A percentile compares a stretch with the other conserved stretches of the same genome.
phyloP scores from a whole-genome alignment of 2,797 vertebrate species.

The Urosaurus nigricauda region DNA sequence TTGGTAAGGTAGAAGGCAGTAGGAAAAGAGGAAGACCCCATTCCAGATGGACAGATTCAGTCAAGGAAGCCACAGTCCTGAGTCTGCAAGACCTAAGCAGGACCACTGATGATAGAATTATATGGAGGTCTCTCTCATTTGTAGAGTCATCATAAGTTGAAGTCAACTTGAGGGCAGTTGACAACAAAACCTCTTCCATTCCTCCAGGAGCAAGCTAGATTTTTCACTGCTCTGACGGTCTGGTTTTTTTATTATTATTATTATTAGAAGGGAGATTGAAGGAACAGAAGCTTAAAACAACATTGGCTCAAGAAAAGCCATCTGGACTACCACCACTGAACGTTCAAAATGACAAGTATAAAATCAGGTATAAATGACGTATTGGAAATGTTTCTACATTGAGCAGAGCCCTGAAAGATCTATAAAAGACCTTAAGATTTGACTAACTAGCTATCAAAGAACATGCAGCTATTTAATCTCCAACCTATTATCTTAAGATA shows the following conservation, averaged over 20 bases:
- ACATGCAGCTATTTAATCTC: too few relatives aligned
- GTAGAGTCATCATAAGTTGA: too few relatives aligned
- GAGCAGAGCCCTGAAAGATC: constrained; percentile 36
- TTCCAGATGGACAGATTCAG: too few relatives aligned
- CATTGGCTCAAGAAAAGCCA: constrained; percentile 59
- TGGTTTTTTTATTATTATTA: not conserved
- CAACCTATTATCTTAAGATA: not conserved
- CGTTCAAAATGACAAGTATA: constrained; percentile 47
- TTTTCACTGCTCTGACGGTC: constrained; percentile 38
- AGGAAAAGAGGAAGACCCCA: too few relatives aligned
- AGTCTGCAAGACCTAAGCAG: too few relatives aligned
- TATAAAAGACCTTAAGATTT: too few relatives aligned
- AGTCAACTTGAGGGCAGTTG: too few relatives aligned
- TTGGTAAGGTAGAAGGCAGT: too few relatives aligned
- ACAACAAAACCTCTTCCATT: constrained; percentile 56
- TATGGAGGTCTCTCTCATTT: too few relatives aligned
- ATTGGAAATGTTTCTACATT: constrained; percentile 53
- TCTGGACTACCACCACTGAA: constrained; percentile 55
- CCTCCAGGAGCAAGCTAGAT: constrained; percentile 42
- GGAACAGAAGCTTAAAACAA: constrained; percentile 43
- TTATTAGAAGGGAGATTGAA: not conserved
- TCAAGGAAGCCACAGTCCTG: constrained; percentile 2
- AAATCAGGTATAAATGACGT: constrained; percentile 42
- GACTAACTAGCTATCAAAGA: too few relatives aligned
- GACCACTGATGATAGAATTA: too few relatives aligned